Evolutionary conservation across 2,113 vertebrate species (phyloP).

Genomic region (Erythrocebus patas): DNA sequence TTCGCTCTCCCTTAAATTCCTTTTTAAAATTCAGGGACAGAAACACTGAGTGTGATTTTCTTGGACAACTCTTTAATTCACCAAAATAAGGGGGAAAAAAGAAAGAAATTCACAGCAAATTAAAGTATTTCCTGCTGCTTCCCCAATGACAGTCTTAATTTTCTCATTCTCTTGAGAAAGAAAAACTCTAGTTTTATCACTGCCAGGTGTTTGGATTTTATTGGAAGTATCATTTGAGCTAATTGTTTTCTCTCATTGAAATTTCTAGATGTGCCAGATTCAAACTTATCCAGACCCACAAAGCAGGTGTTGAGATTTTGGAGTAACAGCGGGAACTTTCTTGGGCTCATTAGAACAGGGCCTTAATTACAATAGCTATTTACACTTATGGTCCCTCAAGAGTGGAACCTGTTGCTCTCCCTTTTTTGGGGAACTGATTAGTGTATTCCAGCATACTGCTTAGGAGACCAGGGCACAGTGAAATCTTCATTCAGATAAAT

Average conservation of each 20-base stretch:
- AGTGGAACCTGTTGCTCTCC: background rate
- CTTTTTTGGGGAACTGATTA: background rate
- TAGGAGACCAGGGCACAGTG: background rate
- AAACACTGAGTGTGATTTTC: background rate
- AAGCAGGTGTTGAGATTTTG: background rate
- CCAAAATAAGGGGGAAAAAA: background rate
- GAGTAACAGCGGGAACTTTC: background rate
- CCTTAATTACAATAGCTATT: background rate
- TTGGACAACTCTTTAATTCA: background rate
- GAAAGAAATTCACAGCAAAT: background rate
- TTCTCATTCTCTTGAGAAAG: conserved; percentile 28
- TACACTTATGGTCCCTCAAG: background rate
- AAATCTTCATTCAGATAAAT: background rate
- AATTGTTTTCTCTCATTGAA: background rate
- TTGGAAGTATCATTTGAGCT: conserved; percentile 28
- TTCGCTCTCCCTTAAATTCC: background rate
- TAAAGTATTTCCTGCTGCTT: background rate
- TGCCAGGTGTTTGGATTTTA: conserved; percentile 17
- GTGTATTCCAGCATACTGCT: background rate
- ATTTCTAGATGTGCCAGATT: background rate
- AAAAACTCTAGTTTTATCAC: background rate
- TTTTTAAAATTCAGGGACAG: background rate
- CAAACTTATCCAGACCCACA: background rate
- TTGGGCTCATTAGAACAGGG: background rate
- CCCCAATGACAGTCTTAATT: background rate